Evolutionary conservation across 2,797 vertebrate species (phyloP).

Genomic region (Coregonus suidteri): DNA sequence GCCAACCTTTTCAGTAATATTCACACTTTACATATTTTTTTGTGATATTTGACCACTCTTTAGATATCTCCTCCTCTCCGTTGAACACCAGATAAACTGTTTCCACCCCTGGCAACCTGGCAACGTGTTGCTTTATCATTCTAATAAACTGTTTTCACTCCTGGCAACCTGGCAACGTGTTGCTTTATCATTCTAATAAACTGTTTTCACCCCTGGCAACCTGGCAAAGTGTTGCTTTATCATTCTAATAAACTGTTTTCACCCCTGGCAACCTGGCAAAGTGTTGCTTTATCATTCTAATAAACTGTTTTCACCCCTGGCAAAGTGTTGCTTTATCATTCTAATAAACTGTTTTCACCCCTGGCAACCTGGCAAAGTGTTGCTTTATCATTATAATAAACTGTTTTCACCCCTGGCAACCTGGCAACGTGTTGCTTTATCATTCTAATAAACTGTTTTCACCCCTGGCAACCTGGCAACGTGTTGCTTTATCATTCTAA

Average conservation of each 20-base stretch:
- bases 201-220: too few species aligned
- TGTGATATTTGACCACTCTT: background rate
- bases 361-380: background rate
- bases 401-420: background rate
- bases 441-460: background rate
- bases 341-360: background rate
- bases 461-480: background rate
- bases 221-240: too few species aligned
- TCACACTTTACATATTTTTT: background rate
- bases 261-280: background rate
- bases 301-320: background rate
- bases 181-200: background rate
- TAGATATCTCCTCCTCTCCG: background rate
- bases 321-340: background rate
- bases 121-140: too few species aligned
- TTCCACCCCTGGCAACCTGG: too few species aligned
- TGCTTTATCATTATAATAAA: background rate
- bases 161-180: background rate
- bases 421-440: background rate
- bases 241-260: background rate
- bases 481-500: background rate
- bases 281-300: background rate
- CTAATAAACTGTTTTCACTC: background rate
- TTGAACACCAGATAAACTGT: background rate
- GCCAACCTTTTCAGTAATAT: conserved; percentile 2